These are phyloP conservation scores for Anoura caudifer DNA, from an alignment of 2,113 vertebrate species.

Conservation along the genomic window DNA sequence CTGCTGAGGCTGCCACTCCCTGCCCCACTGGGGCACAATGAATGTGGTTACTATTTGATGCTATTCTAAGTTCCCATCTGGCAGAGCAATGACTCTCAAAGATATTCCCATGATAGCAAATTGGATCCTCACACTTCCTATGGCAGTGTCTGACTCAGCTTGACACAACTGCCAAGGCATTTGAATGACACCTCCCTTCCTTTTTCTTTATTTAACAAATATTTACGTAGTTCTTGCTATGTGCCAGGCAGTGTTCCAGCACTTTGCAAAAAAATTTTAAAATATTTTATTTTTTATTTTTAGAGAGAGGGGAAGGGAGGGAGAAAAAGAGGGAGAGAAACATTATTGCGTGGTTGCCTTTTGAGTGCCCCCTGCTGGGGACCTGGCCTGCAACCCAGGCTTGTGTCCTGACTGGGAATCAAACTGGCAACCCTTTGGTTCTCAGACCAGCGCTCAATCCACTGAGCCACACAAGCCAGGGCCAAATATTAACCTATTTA, in stretches of 20 bases:
- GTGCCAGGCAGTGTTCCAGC: background rate
- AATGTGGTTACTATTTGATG: background rate
- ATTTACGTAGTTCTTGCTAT: background rate
- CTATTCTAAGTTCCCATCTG: background rate
- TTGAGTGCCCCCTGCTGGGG: too few species aligned
- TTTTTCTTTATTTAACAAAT: constrained; percentile 7
- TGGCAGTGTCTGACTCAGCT: background rate
- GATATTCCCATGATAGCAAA: background rate
- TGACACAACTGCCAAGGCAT: background rate
- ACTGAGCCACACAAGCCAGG: too few species aligned
- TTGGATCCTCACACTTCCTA: background rate
- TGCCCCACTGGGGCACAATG: too few species aligned
- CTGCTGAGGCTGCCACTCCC: background rate
- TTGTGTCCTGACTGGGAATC: too few species aligned
- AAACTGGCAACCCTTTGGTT: too few species aligned
- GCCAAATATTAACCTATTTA: background rate
- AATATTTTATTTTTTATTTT: too few species aligned
- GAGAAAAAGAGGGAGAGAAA: too few species aligned
- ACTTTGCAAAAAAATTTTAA: background rate
- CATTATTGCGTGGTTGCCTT: too few species aligned
- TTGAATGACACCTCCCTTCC: background rate
- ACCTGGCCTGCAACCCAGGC: too few species aligned
- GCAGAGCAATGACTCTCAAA: background rate
- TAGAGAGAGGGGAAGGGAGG: too few species aligned
- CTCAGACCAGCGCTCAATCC: too few species aligned